Conservation (phyloP, 2,888 invertebrate species). For the Congeria kusceri region DNA sequence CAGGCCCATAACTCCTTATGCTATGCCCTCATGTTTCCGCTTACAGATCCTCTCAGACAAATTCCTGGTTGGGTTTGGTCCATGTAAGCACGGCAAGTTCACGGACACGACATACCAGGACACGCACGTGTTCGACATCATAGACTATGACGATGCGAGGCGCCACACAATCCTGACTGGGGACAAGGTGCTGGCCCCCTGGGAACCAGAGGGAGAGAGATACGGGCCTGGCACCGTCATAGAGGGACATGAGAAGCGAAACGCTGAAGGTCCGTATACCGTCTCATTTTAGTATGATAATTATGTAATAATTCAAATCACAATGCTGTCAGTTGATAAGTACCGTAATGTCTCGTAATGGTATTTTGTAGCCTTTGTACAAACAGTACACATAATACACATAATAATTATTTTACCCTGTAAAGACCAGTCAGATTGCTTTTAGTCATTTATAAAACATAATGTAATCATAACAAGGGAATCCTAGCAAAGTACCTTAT, state of each 20-base stretch:
- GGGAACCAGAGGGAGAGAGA: constrained; percentile 82
- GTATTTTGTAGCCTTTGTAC: too few species aligned
- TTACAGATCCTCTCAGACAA: constrained; percentile 80
- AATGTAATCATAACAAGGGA: too few species aligned
- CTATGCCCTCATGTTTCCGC: neutral
- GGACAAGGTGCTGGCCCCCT: constrained; percentile 83
- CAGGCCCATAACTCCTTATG: too few species aligned
- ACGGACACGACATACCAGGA: constrained; percentile 84
- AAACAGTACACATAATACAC: too few species aligned
- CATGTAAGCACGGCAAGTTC: constrained; percentile 82
- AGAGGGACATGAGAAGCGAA: constrained; percentile 82
- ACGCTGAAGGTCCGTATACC: constrained; percentile 71
- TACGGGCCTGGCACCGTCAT: constrained; percentile 83
- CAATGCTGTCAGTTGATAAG: too few species aligned
- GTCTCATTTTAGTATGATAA: too few species aligned
- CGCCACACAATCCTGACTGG: constrained; percentile 80
- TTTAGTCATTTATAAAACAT: too few species aligned
- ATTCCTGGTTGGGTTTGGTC: constrained; percentile 84
- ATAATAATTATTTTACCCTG: too few species aligned
- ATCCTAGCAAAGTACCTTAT: too few species aligned
- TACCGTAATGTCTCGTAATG: too few species aligned
- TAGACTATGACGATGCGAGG: constrained; percentile 82
- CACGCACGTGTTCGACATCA: constrained; percentile 83
- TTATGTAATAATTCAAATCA: too few species aligned
- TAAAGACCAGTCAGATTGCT: too few species aligned